A percentile compares a stretch with the other conserved stretches of the same genome.
These are phyloP conservation scores for Orchesella flavescens DNA, from an alignment of 2,888 invertebrate species.

Conservation along the genomic window DNA sequence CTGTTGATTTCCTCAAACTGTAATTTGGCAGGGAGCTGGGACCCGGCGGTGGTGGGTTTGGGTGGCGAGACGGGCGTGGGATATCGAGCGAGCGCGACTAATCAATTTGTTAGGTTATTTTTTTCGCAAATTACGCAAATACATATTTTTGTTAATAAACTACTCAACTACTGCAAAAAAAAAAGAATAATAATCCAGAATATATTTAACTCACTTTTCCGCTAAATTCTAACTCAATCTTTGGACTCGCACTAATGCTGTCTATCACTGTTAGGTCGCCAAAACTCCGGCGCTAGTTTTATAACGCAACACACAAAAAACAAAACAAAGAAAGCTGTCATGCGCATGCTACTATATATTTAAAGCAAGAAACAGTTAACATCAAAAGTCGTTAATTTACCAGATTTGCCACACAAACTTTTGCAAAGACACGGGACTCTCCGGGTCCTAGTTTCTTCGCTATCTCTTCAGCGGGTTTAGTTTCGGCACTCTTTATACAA, in stretches of 20 bases:
- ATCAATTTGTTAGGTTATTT: too few relatives aligned
- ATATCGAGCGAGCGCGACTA: too few relatives aligned
- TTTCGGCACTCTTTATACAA: too few relatives aligned
- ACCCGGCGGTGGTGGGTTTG: background rate
- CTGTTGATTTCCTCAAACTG: background rate
- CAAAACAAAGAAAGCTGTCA: background rate
- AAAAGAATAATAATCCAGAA: too few relatives aligned
- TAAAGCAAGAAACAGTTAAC: background rate
- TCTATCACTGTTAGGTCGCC: slow-evolving; percentile 48
- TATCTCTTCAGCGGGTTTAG: background rate
- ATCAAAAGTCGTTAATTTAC: slow-evolving; percentile 45
- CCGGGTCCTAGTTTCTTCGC: slow-evolving; percentile 56
- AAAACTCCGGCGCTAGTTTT: slow-evolving; percentile 59
- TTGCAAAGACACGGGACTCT: slow-evolving; percentile 68
- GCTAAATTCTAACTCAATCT: too few relatives aligned
- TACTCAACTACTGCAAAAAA: too few relatives aligned
- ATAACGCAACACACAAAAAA: background rate
- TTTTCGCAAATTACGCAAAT: too few relatives aligned
- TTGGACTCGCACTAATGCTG: too few relatives aligned
- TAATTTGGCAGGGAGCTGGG: slow-evolving; percentile 9
- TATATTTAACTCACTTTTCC: too few relatives aligned
- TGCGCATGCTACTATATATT: too few relatives aligned
- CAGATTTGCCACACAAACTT: slow-evolving; percentile 69
- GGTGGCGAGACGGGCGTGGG: too few relatives aligned
- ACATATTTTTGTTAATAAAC: too few relatives aligned